Evolutionary conservation across 1,140 invertebrate species (phyloP), one percentile per base, ranked within the genome.

Genomic region (Magallana angulata): DNA sequence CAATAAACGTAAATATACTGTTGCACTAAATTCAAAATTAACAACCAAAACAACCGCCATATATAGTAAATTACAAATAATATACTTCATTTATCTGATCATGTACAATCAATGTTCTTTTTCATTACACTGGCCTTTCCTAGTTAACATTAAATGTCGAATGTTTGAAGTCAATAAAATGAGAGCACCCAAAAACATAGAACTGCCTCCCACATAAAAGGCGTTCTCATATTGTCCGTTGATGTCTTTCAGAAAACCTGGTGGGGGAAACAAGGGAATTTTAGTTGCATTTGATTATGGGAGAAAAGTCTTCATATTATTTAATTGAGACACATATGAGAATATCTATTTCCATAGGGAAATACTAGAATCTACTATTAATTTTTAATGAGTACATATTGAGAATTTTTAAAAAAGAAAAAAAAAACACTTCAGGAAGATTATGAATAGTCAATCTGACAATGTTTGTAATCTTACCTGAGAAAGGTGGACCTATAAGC

Each of bases 401-500:
- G 36, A 48, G 36, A 48, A 48, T 5, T 48, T 48, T 24, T 24
- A 1, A 24, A 24, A 24, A 24, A 24, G 5, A 48, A 48, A 48
- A 71, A 68, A 56, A 36, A 57, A 56, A 1, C 30, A n/a, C 0
- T 83, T 57, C 48, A 9, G 36, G 1, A 57, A 57, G 56, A 8
- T 5, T 16, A 57, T 57, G 16, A 57, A 58, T 57, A 16, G 24
- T 58, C 14, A n/a, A 16, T 16, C 9, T 36, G 16, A 83, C 2
- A 16, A 6, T 68, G 14, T 57, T 48, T 81, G 12, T 24, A 57
- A 30, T 84, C 88, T 76, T 85, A 97, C 98, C 98, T 92, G 97
- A 97, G 71, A 98, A 95, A 80, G 98, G 98, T 88, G 97, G 96
- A 82, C 98, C 98, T 36, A 98, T 95, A 7, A 97, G 95, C 1